phyloP scores from a whole-genome alignment of 2,888 invertebrate genomes.

The Ecliptopera silaceata region DNA sequence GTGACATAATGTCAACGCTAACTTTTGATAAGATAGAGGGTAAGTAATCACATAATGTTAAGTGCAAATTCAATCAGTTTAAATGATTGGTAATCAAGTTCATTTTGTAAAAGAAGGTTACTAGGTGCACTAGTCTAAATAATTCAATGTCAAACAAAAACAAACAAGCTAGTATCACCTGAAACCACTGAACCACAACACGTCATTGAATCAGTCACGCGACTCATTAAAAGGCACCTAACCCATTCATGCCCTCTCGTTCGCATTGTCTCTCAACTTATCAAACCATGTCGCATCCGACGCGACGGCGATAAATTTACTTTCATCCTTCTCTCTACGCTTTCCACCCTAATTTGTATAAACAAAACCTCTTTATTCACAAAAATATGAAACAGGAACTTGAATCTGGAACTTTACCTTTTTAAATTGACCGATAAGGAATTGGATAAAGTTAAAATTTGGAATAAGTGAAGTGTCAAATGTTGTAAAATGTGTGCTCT shows the following conservation, averaged over 20 bases:
- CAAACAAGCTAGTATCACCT: conserved; percentile 6
- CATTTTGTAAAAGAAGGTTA: too few species aligned
- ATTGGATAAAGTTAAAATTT: conserved; percentile 33
- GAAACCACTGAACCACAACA: conserved; percentile 29
- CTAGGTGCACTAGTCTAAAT: background rate
- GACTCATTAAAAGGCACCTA: conserved; percentile 65
- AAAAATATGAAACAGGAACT: conserved; percentile 27
- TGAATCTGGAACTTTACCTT: conserved; percentile 28
- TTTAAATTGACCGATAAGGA: conserved; percentile 29
- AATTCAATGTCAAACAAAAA: conserved; percentile 1
- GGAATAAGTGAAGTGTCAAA: conserved; percentile 56
- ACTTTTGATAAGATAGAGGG: too few species aligned
- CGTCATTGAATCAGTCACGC: conserved; percentile 57
- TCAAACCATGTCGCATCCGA: conserved; percentile 60
- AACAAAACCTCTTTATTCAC: conserved; percentile 9
- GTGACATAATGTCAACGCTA: too few species aligned
- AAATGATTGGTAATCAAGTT: too few species aligned
- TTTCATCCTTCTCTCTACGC: conserved; percentile 74
- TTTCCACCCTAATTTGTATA: conserved; percentile 58
- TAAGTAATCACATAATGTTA: too few species aligned
- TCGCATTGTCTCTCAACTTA: conserved; percentile 67
- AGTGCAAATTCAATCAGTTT: too few species aligned
- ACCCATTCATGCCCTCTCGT: conserved; percentile 72
- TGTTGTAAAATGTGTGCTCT: conserved; percentile 56
- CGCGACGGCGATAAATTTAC: conserved; percentile 78